Evolutionary conservation across 2,888 invertebrate species (phyloP).

Genomic region (Dioctria rufipes): DNA sequence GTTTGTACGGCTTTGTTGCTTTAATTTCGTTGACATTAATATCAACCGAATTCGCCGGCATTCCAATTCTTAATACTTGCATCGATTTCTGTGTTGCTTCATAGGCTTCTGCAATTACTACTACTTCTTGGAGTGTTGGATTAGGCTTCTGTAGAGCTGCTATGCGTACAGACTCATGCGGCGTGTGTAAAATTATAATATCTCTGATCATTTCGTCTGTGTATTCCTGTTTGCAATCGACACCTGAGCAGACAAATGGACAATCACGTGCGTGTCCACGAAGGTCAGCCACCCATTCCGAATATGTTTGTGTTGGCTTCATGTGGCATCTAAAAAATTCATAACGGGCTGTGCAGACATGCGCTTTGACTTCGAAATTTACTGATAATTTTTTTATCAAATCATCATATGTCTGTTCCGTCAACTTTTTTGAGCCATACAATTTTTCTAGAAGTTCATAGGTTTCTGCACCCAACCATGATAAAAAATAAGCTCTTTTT

Average conservation of each 20-base stretch:
- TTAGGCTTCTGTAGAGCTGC: not conserved
- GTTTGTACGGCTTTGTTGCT: not conserved
- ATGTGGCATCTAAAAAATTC: not conserved
- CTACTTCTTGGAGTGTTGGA: not conserved
- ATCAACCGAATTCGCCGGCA: not conserved
- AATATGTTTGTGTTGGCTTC: not conserved
- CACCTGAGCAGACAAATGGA: slow-evolving; percentile 32
- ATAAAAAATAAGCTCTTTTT: not conserved
- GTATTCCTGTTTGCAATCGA: slow-evolving; percentile 38
- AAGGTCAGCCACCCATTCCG: not conserved
- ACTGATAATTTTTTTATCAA: not conserved
- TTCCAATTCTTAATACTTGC: not conserved
- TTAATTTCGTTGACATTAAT: not conserved
- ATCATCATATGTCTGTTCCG: slow-evolving; percentile 3
- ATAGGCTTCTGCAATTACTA: not conserved
- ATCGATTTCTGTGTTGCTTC: not conserved
- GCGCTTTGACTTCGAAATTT: slow-evolving; percentile 39
- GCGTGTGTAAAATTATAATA: slow-evolving; percentile 49
- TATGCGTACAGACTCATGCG: slow-evolving; percentile 43
- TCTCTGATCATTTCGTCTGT: slow-evolving; percentile 52
- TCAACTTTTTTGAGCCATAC: slow-evolving; percentile 7
- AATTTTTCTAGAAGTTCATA: not conserved
- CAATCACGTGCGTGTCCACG: slow-evolving; percentile 73
- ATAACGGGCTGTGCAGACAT: slow-evolving; percentile 39
- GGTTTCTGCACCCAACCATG: not conserved